phyloP scores from a whole-genome alignment of 2,113 vertebrate genomes.

The Arvicanthis niloticus region DNA sequence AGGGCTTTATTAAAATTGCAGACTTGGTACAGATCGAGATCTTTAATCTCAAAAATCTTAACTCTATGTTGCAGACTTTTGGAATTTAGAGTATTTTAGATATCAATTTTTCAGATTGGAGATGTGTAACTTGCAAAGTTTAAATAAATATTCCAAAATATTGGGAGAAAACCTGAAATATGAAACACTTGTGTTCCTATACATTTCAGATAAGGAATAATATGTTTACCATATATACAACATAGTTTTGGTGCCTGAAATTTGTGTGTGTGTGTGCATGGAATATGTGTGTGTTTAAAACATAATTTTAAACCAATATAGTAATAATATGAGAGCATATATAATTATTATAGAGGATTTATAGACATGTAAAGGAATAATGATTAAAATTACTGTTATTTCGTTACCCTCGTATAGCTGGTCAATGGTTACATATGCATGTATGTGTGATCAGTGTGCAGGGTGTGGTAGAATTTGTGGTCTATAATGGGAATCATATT shows the following conservation, averaged over 20 bases:
- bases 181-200: neutral
- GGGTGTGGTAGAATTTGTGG: neutral
- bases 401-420: neutral
- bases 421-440: neutral
- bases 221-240: neutral
- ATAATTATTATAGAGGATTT: neutral
- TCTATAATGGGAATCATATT: neutral
- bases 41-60: neutral
- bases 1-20: neutral
- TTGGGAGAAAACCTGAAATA: neutral
- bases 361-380: neutral
- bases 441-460: neutral
- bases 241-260: neutral
- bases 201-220: neutral
- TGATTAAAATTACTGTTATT: neutral
- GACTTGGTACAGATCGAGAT: neutral
- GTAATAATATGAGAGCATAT: neutral
- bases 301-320: conserved; percentile 4
- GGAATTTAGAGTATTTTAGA: neutral
- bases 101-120: neutral
- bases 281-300: conserved; percentile 20
- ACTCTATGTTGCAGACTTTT: neutral
- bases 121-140: neutral
- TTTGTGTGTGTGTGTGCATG: neutral
- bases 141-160: neutral